A percentile compares a stretch with the other conserved stretches of the same genome.
These are phyloP conservation scores for Pelobates cultripes DNA, from an alignment of 2,797 vertebrate genomes.

Conservation along the genomic window DNA sequence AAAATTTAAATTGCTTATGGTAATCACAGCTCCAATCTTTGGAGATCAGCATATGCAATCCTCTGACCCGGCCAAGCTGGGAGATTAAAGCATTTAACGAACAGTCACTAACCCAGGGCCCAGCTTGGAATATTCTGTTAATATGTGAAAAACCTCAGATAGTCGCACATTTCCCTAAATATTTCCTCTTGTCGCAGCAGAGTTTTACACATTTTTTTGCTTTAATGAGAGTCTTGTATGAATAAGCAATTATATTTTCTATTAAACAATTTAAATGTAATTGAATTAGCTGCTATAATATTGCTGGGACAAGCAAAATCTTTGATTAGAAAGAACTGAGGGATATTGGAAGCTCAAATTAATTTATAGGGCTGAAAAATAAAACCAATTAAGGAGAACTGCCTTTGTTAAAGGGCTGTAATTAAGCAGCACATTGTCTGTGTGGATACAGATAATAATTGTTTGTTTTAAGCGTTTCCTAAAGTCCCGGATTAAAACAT, in stretches of 20 bases:
- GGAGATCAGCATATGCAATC: slow-evolving; percentile 91
- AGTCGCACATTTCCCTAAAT: slow-evolving; percentile 14
- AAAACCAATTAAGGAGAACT: slow-evolving; percentile 76
- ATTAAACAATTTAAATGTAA: slow-evolving; percentile 82
- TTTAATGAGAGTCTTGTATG: slow-evolving; percentile 67
- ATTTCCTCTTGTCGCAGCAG: slow-evolving; percentile 71
- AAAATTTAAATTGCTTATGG: slow-evolving; percentile 98
- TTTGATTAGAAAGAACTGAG: slow-evolving; percentile 79
- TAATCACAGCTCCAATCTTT: slow-evolving; percentile 93
- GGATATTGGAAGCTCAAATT: slow-evolving; percentile 78
- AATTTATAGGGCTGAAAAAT: slow-evolving; percentile 76
- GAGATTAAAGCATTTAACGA: slow-evolving; percentile 73
- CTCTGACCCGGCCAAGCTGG: slow-evolving; percentile 82
- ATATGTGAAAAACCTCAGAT: too few relatives aligned
- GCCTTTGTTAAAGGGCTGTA: slow-evolving; percentile 67
- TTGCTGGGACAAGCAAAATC: slow-evolving; percentile 79
- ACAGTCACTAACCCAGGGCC: slow-evolving; percentile 71
- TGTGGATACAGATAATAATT: slow-evolving; percentile 70
- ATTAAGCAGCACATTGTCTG: slow-evolving; percentile 77
- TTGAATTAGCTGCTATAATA: slow-evolving; percentile 83
- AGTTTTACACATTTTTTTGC: slow-evolving; percentile 66
- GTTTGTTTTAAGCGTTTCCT: slow-evolving; percentile 71
- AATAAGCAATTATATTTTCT: slow-evolving; percentile 86
- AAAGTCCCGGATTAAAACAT: neutral
- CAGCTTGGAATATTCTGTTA: too few relatives aligned